phyloP scores from a whole-genome alignment of 2,888 invertebrate genomes.

The Pimpla rufipes region DNA sequence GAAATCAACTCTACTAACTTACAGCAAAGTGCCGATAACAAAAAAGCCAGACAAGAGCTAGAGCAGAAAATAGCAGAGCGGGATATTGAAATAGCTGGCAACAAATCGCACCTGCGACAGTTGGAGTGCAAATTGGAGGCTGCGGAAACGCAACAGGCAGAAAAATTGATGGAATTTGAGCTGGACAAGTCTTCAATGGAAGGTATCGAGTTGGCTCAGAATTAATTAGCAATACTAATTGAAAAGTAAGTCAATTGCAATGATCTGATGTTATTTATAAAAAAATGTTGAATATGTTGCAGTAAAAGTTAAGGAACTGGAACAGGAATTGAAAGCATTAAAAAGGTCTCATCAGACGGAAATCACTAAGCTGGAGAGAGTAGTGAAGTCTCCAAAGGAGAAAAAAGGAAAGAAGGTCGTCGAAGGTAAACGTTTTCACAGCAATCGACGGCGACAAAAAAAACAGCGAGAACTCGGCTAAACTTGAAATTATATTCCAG shows the following conservation, averaged over 20 bases:
- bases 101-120: slow-evolving; percentile 76
- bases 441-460: not conserved
- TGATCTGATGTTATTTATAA: not conserved
- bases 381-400: slow-evolving; percentile 44
- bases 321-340: slow-evolving; percentile 70
- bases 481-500: not conserved
- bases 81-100: slow-evolving; percentile 73
- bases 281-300: not conserved
- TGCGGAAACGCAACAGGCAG: slow-evolving; percentile 68
- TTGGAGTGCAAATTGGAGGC: slow-evolving; percentile 76
- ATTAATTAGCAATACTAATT: not conserved
- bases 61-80: slow-evolving; percentile 65
- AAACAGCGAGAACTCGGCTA: not conserved
- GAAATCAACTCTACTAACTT: not conserved
- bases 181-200: slow-evolving; percentile 72
- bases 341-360: slow-evolving; percentile 59
- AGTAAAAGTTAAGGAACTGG: slow-evolving; percentile 72
- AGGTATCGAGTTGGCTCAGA: slow-evolving; percentile 67
- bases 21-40: slow-evolving; percentile 72
- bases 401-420: slow-evolving; percentile 53
- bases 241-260: not conserved
- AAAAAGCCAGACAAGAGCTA: slow-evolving; percentile 65
- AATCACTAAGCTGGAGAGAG: slow-evolving; percentile 50
- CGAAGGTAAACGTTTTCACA: slow-evolving; percentile 25
- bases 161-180: slow-evolving; percentile 70